Evolutionary conservation across 2,888 invertebrate species (phyloP).

Genomic region (Polyommatus icarus): DNA sequence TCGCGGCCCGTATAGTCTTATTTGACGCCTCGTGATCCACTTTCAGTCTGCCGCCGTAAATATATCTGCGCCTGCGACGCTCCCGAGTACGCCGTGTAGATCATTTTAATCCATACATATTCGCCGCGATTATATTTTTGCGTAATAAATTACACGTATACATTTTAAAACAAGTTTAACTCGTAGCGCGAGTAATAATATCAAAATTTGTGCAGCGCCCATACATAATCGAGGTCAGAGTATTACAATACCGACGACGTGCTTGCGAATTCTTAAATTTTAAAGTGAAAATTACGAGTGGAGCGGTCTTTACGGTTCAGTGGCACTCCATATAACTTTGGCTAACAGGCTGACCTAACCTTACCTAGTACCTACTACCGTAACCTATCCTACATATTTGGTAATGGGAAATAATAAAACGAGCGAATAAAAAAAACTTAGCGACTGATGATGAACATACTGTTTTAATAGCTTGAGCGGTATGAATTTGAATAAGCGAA

Average conservation of each 20-base stretch:
- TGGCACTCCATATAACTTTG: background rate
- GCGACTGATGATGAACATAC: no score
- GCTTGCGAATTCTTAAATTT: background rate
- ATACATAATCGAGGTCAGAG: slow-evolving; percentile 28
- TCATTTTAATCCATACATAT: slow-evolving; percentile 17
- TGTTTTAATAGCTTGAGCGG: no score
- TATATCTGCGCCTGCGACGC: background rate
- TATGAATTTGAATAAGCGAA: no score
- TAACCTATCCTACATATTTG: background rate
- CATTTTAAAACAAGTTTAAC: slow-evolving; percentile 26
- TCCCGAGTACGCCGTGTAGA: slow-evolving; percentile 16
- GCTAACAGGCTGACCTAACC: background rate
- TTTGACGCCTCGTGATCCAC: slow-evolving; percentile 37
- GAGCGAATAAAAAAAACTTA: no score
- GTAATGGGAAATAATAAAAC: no score
- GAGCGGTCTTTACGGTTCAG: background rate
- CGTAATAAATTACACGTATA: slow-evolving; percentile 28
- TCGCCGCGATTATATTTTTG: slow-evolving; percentile 19
- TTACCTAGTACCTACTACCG: background rate
- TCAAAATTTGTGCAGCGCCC: slow-evolving; percentile 29
- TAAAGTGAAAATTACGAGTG: background rate
- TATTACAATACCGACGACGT: background rate
- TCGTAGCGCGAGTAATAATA: slow-evolving; percentile 28
- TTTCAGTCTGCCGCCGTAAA: background rate
- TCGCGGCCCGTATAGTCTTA: slow-evolving; percentile 38